Percentiles rank a stretch among this genome's conserved stretches.
These are phyloP conservation scores for Wasmannia auropunctata DNA, from an alignment of 1,140 invertebrate species.

Conservation along the genomic window DNA sequence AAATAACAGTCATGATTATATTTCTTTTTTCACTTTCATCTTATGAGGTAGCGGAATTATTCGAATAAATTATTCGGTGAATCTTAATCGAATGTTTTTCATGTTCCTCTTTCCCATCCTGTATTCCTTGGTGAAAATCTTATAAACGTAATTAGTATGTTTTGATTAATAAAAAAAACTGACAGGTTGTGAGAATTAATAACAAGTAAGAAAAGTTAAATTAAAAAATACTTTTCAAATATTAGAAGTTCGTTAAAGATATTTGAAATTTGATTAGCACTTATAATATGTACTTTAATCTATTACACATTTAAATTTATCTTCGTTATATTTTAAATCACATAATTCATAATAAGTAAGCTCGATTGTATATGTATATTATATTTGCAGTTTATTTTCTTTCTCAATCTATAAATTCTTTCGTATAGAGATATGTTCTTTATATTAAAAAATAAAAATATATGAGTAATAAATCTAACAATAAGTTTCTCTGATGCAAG, in stretches of 20 bases:
- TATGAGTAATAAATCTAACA: not conserved
- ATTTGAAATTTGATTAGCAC: not conserved
- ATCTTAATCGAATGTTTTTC: not conserved
- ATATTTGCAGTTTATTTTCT: not conserved
- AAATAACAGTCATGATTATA: not conserved
- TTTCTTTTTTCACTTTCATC: not conserved
- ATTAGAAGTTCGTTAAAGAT: not conserved
- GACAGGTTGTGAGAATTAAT: not conserved
- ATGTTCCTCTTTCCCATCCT: not conserved
- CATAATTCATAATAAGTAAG: not conserved
- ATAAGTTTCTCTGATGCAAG: not conserved
- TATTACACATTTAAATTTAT: too few relatives aligned
- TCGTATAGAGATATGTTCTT: not conserved
- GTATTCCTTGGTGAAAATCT: not conserved
- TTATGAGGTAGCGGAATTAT: not conserved
- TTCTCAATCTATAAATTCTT: not conserved
- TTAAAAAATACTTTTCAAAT: not conserved
- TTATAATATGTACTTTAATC: not conserved
- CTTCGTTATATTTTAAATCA: not conserved
- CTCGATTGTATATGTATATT: not conserved
- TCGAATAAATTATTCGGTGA: constrained; percentile 9
- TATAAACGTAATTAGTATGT: not conserved
- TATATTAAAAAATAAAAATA: not conserved
- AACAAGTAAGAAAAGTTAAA: not conserved
- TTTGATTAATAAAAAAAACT: not conserved